Base-by-base conservation (phyloP, 2,113 vertebrate genomes). In the Tragelaphus scriptus region DNA sequence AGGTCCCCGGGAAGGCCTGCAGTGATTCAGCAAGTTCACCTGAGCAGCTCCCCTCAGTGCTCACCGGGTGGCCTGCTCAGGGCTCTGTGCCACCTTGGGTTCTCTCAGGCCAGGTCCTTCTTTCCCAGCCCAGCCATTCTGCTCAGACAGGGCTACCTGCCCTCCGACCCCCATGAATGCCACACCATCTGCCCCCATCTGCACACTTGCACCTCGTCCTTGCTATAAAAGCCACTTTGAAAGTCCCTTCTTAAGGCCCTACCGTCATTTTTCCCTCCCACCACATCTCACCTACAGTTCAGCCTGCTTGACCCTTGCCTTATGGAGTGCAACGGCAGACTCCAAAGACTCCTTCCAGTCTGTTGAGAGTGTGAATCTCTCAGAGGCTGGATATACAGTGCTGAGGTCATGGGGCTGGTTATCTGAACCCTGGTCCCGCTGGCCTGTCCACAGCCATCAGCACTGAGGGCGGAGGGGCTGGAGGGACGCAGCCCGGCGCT, bases 1-100 rank as follows among this genome's bases (percentile, higher is more conserved):
- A 32, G 61, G 9, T n/a, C 32, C 40, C 36, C 4, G 56, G 56
- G 59, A 59, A 51, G 15, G 53, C 21, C 0, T 25, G 0, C 2
- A 0, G 59, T 5, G 32, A 32, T 6, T 56, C 26, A 36, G 92
- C 47, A 47, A 19, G 58, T 30, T 49, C 17, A 32, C 13, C 47
- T 21, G 51, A 13, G 49, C 1, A 1, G 13, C 86, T 68, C 51
- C 26, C 44, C 71, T 32, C 21, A 8, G 17, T 1, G 25, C 19
- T 23, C 10, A 4, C 17, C 28, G 5, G 19, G 0, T 32, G 12
- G 10, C 15, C 32, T 44, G 71, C 58, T 88, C 65, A 28, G 8
- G 2, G 0, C 14, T 51, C 55, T 19, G 84, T 14, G 61, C 23
- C 25, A 9, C 14, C 36, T 1, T 4, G 68, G 30, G 55, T 55